phyloP scores from a whole-genome alignment of 1,140 invertebrate genomes.

The Phenacoccus solenopsis region DNA sequence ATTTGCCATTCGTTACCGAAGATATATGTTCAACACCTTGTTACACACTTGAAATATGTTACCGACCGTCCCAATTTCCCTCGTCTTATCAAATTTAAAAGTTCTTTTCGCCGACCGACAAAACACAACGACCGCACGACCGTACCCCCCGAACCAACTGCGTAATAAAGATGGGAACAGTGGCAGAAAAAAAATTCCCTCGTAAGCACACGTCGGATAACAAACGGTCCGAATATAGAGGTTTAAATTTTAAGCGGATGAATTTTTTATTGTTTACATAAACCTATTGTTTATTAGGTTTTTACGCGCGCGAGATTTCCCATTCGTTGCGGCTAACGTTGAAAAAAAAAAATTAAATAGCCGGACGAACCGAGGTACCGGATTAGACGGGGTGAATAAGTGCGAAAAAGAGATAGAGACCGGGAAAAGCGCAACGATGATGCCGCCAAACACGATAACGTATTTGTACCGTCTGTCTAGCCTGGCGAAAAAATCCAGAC shows the following conservation, averaged over 20 bases:
- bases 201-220: not conserved
- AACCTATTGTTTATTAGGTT: constrained; percentile 3
- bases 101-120: not conserved
- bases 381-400: too few species aligned
- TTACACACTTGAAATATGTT: constrained; percentile 10
- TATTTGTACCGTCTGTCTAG: too few species aligned
- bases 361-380: too few species aligned
- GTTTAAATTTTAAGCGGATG: not conserved
- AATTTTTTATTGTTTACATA: constrained; percentile 4
- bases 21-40: constrained; percentile 16
- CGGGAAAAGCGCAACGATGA: too few species aligned
- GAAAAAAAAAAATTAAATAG: too few species aligned
- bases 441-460: too few species aligned
- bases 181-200: not conserved
- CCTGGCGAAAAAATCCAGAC: too few species aligned
- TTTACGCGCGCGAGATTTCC: not conserved
- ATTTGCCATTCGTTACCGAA: constrained; percentile 13
- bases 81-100: constrained; percentile 11
- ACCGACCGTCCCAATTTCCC: not conserved
- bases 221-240: not conserved
- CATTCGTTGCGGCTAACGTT: too few species aligned
- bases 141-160: not conserved
- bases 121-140: too few species aligned
- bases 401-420: too few species aligned
- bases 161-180: not conserved